Percentiles rank a stretch among this genome's conserved stretches.
phyloP scores from a whole-genome alignment of 2,797 vertebrate species.

The Cynopterus sphinx region DNA sequence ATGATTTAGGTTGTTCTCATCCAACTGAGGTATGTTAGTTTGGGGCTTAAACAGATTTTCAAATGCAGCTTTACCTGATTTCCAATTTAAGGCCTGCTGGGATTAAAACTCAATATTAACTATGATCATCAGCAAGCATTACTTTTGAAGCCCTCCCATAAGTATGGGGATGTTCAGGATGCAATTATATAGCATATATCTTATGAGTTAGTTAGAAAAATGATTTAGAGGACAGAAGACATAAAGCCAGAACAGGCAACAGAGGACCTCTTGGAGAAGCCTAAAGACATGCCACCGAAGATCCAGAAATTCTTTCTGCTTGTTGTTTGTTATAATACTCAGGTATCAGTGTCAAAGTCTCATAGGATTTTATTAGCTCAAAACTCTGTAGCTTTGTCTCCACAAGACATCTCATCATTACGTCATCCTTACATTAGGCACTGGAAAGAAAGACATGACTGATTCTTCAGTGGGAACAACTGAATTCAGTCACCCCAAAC shows the following conservation, averaged over 20 bases:
- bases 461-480: not conserved
- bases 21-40: not conserved
- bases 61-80: not conserved
- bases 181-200: not conserved
- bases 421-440: not conserved
- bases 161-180: not conserved
- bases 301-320: not conserved
- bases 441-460: not conserved
- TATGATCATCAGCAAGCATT: conserved; percentile 14
- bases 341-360: not conserved
- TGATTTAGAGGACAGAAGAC: not conserved
- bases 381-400: not conserved
- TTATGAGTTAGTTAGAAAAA: conserved; percentile 15
- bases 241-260: not conserved
- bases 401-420: not conserved
- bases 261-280: not conserved
- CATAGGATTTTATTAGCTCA: not conserved
- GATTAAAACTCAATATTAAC: conserved; percentile 25
- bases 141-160: not conserved
- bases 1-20: not conserved
- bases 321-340: not conserved
- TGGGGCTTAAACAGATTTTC: conserved; percentile 6
- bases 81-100: conserved; percentile 22
- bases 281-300: not conserved
- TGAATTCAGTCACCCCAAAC: not conserved